phyloP scores from a whole-genome alignment of 2,113 vertebrate genomes.

The Neodontobutis hainanensis region DNA sequence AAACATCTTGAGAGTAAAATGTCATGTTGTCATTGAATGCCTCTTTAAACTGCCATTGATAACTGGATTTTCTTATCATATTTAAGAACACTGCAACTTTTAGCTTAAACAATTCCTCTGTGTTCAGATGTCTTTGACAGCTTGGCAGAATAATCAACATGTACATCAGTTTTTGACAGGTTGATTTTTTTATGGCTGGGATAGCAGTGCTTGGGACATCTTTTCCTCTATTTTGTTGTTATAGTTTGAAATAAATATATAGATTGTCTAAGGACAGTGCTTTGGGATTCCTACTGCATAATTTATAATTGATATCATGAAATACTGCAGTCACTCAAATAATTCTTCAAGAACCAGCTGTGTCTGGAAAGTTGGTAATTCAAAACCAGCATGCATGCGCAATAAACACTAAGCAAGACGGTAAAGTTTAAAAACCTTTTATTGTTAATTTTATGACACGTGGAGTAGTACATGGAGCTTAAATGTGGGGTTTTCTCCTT shows the following conservation, averaged over 20 bases:
- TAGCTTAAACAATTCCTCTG: slow-evolving; percentile 1
- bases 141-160: slow-evolving; percentile 31
- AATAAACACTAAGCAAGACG: slow-evolving; percentile 21
- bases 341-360: slow-evolving; percentile 4
- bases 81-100: background rate
- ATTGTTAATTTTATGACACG: slow-evolving; percentile 31
- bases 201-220: background rate
- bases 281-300: too few relatives aligned
- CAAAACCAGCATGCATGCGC: slow-evolving; percentile 31
- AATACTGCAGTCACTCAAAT: too few relatives aligned
- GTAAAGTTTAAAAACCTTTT: slow-evolving; percentile 36
- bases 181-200: background rate
- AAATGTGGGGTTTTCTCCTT: slow-evolving; percentile 24
- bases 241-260: background rate
- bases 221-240: background rate
- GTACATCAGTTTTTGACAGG: slow-evolving; percentile 8
- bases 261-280: slow-evolving; percentile 13
- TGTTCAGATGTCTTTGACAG: slow-evolving; percentile 7
- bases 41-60: background rate
- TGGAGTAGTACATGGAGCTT: slow-evolving; percentile 16
- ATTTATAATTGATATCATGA: too few relatives aligned
- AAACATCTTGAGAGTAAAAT: background rate
- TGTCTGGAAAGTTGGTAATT: slow-evolving; percentile 10
- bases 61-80: background rate
- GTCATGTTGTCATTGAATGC: background rate